Evolutionary conservation across 2,797 vertebrate species (phyloP).

Genomic region (Pipistrellus pipistrellus): DNA sequence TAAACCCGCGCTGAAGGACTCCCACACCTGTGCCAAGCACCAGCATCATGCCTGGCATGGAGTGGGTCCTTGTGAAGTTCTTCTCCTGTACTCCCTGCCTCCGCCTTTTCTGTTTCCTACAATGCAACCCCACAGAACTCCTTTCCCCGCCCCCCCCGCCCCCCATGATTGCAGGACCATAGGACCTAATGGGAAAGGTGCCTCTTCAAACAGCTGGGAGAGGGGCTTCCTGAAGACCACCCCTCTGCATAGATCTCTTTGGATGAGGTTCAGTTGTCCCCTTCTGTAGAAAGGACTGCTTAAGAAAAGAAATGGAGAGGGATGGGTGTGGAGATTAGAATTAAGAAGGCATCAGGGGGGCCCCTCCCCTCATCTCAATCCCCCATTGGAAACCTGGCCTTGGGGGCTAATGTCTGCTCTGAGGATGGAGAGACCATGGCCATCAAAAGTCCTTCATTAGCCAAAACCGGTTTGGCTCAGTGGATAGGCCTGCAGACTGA

Average conservation of each 20-base stretch:
- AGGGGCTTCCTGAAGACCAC: background rate
- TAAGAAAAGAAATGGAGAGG: background rate
- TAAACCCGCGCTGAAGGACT: background rate
- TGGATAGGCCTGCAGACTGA: no score
- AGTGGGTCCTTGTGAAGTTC: no score
- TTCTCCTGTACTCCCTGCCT: background rate
- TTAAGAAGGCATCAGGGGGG: background rate
- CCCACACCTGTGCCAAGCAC: background rate
- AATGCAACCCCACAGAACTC: background rate
- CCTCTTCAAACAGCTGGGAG: background rate
- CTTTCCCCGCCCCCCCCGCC: background rate
- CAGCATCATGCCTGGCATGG: background rate
- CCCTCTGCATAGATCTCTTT: background rate
- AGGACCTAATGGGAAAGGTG: background rate
- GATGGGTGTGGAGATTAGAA: background rate
- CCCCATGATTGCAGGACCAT: background rate
- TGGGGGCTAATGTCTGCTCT: background rate
- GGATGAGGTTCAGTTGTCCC: background rate
- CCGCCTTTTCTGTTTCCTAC: background rate
- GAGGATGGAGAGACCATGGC: background rate
- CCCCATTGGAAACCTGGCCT: background rate
- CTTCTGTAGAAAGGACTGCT: background rate
- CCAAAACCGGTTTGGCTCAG: no score
- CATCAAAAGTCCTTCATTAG: background rate
- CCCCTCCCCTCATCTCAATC: background rate